phyloP scores from a whole-genome alignment of 2,797 vertebrate genomes.

The Trachurus trachurus region DNA sequence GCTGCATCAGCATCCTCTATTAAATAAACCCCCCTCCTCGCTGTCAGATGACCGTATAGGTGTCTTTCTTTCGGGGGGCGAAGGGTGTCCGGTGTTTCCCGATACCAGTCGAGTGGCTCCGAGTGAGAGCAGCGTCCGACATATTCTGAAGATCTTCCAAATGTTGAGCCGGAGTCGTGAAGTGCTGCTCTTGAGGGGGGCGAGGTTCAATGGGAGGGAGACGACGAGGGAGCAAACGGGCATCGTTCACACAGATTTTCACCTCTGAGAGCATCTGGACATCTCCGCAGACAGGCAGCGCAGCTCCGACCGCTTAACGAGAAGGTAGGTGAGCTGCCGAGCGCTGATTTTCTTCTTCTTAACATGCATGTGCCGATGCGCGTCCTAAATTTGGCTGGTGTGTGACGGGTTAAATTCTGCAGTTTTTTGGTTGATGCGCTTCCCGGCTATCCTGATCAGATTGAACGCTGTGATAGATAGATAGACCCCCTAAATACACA shows the following conservation, averaged over 20 bases:
- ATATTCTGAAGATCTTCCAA: slow-evolving; percentile 80
- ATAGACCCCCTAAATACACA: slow-evolving; percentile 9
- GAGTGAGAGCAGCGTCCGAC: slow-evolving; percentile 74
- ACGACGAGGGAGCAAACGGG: slow-evolving; percentile 53
- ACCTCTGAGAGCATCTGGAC: slow-evolving; percentile 44
- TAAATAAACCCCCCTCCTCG: background rate
- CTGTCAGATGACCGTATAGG: slow-evolving; percentile 22
- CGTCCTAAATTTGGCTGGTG: slow-evolving; percentile 49
- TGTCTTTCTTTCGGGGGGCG: slow-evolving; percentile 10
- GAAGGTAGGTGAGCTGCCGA: slow-evolving; percentile 46
- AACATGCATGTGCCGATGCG: slow-evolving; percentile 41
- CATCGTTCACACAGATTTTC: slow-evolving; percentile 37
- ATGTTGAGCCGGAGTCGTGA: slow-evolving; percentile 79
- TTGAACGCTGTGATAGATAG: slow-evolving; percentile 24
- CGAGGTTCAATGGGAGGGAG: slow-evolving; percentile 73
- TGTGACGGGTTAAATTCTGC: slow-evolving; percentile 89
- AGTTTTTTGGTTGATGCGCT: slow-evolving; percentile 79
- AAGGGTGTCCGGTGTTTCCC: slow-evolving; percentile 72
- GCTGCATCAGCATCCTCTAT: slow-evolving; percentile 12
- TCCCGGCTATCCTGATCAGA: slow-evolving; percentile 56
- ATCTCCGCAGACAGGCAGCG: slow-evolving; percentile 35
- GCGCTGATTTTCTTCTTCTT: background rate
- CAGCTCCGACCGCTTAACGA: slow-evolving; percentile 6
- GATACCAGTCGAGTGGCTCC: slow-evolving; percentile 80
- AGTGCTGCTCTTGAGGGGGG: slow-evolving; percentile 78